phyloP scores from a whole-genome alignment of 2,797 vertebrate species.

The Odontamblyopus lacepedii region DNA sequence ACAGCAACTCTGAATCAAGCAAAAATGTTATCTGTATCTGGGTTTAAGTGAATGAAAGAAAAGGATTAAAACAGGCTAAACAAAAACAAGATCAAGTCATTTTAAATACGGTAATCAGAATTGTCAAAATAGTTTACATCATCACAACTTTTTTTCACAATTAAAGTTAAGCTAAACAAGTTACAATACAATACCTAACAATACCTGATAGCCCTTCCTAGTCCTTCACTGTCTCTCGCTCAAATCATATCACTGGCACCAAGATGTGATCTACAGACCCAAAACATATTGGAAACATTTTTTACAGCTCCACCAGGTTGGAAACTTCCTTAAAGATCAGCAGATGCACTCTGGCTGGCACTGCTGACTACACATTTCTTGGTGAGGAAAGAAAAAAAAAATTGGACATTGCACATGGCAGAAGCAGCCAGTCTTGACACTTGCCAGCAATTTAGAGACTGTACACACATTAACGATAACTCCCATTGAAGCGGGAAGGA shows the following conservation, averaged over 20 bases:
- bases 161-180: conserved; percentile 4
- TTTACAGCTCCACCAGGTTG: conserved; percentile 27
- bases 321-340: conserved; percentile 32
- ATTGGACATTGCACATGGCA: conserved; percentile 46
- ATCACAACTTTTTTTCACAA: neutral
- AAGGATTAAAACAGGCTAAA: neutral
- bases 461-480: conserved; percentile 37
- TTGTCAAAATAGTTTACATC: neutral
- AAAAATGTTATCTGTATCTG: neutral
- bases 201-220: conserved; percentile 35
- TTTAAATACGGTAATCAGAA: neutral
- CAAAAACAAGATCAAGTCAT: neutral
- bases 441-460: conserved; percentile 46
- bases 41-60: neutral
- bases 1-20: neutral
- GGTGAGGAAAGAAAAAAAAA: conserved; percentile 38
- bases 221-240: neutral
- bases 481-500: conserved; percentile 19
- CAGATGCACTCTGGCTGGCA: conserved; percentile 39
- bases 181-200: conserved; percentile 14
- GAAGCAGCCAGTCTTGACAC: conserved; percentile 40
- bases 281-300: neutral
- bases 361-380: conserved; percentile 54
- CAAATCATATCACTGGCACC: neutral
- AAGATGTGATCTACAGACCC: too few relatives aligned